Conservation (phyloP, 2,888 invertebrate species). For the Drosophila glabriapex region DNA sequence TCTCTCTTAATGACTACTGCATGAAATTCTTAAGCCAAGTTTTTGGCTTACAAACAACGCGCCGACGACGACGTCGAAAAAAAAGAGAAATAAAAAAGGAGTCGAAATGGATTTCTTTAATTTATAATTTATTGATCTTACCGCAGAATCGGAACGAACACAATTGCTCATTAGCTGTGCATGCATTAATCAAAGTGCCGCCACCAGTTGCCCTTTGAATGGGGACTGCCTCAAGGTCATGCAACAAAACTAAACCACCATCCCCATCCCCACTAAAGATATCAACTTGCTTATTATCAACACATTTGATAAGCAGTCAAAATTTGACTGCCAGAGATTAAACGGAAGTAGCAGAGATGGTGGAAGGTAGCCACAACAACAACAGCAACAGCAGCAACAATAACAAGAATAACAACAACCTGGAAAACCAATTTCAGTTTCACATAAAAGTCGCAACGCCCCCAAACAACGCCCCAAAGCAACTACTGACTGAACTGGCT, state of each 20-base stretch:
- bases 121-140: conserved; percentile 81
- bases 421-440: conserved; percentile 75
- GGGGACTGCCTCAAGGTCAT: conserved; percentile 51
- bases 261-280: conserved; percentile 28
- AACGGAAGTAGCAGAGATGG: conserved; percentile 51
- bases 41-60: conserved; percentile 58
- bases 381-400: neutral
- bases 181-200: conserved; percentile 71
- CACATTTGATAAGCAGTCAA: conserved; percentile 61
- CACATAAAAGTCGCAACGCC: conserved; percentile 75
- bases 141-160: conserved; percentile 65
- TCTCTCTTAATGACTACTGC: conserved; percentile 72
- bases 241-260: conserved; percentile 26
- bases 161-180: conserved; percentile 77
- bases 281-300: conserved; percentile 71
- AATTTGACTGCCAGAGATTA: conserved; percentile 13
- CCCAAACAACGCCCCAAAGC: conserved; percentile 66
- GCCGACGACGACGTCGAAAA: conserved; percentile 24
- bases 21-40: conserved; percentile 76
- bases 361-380: neutral
- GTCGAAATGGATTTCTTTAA: conserved; percentile 79
- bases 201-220: conserved; percentile 25
- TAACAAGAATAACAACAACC: neutral
- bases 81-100: conserved; percentile 30
- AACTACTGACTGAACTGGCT: conserved; percentile 67